phyloP scores from a whole-genome alignment of 1,140 invertebrate genomes.

The Zaprionus capensis region DNA sequence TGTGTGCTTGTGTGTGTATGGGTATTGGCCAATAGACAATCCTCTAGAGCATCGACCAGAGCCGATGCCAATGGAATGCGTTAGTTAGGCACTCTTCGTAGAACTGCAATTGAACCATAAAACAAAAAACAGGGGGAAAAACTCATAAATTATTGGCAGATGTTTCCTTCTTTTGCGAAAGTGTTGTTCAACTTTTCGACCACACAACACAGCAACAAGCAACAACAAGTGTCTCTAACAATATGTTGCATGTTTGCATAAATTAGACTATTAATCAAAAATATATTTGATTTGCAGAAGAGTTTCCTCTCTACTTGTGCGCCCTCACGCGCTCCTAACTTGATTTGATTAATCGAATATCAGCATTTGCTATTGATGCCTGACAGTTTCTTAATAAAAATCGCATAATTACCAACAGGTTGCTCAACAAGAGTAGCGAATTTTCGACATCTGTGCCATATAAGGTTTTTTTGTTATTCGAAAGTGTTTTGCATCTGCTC shows the following conservation, averaged over 20 bases:
- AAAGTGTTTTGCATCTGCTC: background rate
- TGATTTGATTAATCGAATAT: constrained; percentile 3
- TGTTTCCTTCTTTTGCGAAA: background rate
- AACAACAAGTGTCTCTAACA: background rate
- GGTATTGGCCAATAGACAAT: constrained; percentile 33
- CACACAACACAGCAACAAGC: background rate
- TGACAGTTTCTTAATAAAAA: constrained; percentile 11
- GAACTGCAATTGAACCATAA: constrained; percentile 38
- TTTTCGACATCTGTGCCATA: background rate
- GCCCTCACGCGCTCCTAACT: background rate
- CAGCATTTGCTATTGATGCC: background rate
- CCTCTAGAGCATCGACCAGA: constrained; percentile 14
- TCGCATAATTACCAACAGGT: constrained; percentile 4
- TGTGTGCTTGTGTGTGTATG: background rate
- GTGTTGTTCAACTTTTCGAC: constrained; percentile 6
- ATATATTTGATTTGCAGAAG: background rate
- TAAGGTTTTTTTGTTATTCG: background rate
- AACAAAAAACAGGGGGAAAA: constrained; percentile 3
- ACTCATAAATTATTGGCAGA: constrained; percentile 1
- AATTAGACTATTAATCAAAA: constrained; percentile 16
- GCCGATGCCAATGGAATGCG: constrained; percentile 20
- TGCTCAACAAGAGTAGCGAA: constrained; percentile 1
- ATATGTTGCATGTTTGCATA: constrained; percentile 1
- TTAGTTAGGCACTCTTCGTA: constrained; percentile 9
- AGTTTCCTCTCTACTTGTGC: background rate